phyloP scores from a whole-genome alignment of 92 coral and sea anemone species.

The Meandrina meandrites region DNA sequence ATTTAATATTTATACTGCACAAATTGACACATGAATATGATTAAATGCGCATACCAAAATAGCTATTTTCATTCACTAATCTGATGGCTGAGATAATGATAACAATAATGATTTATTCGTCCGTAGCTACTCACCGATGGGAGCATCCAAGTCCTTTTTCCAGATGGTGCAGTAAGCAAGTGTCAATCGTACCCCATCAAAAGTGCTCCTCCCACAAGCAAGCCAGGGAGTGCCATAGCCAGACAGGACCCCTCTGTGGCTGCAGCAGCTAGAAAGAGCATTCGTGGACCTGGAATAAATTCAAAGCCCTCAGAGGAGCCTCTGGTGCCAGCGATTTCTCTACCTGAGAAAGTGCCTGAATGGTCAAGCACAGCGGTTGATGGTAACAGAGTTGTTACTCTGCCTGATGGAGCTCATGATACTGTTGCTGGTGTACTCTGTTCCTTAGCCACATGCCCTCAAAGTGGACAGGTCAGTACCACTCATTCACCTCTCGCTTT shows the following conservation, averaged over 20 bases:
- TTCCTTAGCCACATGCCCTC: conserved; percentile 88
- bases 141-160: conserved; percentile 84
- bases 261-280: conserved; percentile 45
- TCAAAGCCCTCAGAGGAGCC: conserved; percentile 85
- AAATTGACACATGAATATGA: too few species aligned
- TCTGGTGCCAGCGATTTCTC: conserved; percentile 59
- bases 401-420: conserved; percentile 70
- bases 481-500: not conserved
- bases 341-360: conserved; percentile 74
- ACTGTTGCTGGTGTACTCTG: conserved; percentile 68
- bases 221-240: conserved; percentile 60
- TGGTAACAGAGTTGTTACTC: conserved; percentile 75
- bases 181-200: conserved; percentile 77
- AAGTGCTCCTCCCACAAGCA: conserved; percentile 47
- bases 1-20: too few species aligned
- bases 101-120: not conserved
- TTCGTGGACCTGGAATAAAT: conserved; percentile 52
- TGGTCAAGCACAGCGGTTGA: conserved; percentile 86
- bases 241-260: conserved; percentile 51
- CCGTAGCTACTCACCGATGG: conserved; percentile 72
- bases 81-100: not conserved
- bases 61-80: too few species aligned
- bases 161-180: conserved; percentile 87
- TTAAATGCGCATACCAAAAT: too few species aligned
- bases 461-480: conserved; percentile 79